Conservation (phyloP, 1,140 invertebrate genomes). For the Drosophila jambulina region DNA sequence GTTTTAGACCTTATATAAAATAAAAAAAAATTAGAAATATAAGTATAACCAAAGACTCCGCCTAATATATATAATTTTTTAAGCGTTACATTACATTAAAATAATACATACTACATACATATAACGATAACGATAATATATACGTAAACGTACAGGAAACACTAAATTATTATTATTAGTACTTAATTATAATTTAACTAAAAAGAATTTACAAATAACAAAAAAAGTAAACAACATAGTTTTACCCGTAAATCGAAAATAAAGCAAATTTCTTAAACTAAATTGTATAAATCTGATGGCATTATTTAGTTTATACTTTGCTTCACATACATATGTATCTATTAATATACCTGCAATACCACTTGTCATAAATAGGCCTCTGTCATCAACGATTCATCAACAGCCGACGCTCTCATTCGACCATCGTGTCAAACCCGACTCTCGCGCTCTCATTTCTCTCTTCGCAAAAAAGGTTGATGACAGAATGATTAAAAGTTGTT, state of each 20-base stretch:
- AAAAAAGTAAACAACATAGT: not conserved
- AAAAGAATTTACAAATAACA: conserved; percentile 5
- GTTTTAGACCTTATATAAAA: conserved; percentile 60
- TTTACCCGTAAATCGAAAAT: conserved; percentile 7
- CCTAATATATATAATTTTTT: conserved; percentile 66
- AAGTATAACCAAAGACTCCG: conserved; percentile 79
- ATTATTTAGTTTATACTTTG: not conserved
- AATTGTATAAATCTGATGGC: not conserved
- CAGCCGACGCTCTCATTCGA: no score
- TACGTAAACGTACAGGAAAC: conserved; percentile 36
- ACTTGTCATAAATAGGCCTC: no score
- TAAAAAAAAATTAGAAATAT: conserved; percentile 15
- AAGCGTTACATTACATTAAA: conserved; percentile 46
- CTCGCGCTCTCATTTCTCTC: no score
- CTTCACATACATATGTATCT: not conserved
- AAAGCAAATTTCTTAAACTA: conserved; percentile 1
- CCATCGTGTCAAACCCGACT: no score
- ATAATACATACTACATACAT: conserved; percentile 23
- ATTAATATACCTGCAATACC: no score
- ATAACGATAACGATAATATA: conserved; percentile 31
- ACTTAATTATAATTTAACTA: conserved; percentile 24
- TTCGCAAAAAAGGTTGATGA: no score
- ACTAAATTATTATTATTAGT: conserved; percentile 16
- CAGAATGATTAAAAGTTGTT: no score
- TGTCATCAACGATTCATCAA: no score